Evolutionary conservation across 2,113 vertebrate genomes (phyloP).

Genomic region (Cynocephalus volans): DNA sequence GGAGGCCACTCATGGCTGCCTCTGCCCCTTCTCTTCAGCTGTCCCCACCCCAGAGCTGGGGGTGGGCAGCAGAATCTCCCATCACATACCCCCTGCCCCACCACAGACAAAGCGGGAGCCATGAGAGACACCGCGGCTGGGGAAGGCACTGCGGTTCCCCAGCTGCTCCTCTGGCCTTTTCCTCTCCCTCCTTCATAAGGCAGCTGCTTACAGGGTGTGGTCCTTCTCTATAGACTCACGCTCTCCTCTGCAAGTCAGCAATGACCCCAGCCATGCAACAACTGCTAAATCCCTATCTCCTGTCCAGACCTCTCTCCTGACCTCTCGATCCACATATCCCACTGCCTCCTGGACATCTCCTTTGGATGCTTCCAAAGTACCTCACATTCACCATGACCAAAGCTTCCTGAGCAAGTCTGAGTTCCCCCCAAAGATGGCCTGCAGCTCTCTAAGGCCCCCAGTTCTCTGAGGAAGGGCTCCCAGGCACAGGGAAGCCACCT

Average conservation of each 20-base stretch:
- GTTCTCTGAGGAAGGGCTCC: not conserved
- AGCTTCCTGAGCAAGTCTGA: not conserved
- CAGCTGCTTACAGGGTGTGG: not conserved
- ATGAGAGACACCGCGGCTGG: rapidly evolving
- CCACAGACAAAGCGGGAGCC: not conserved
- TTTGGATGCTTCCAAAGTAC: not conserved
- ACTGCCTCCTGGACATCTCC: not conserved
- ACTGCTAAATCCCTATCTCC: not conserved
- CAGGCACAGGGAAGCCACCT: not conserved
- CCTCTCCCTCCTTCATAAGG: not conserved
- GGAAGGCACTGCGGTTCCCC: not conserved
- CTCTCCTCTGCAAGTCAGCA: not conserved
- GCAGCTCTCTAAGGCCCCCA: not conserved
- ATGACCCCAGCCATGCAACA: not conserved
- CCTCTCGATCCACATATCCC: not conserved
- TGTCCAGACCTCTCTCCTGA: not conserved
- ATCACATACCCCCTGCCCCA: not conserved
- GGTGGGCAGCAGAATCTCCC: not conserved
- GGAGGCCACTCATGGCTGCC: not conserved
- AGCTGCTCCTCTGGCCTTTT: not conserved
- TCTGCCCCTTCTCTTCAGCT: not conserved
- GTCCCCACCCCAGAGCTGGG: not conserved
- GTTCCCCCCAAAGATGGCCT: not conserved
- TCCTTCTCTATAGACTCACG: too few relatives aligned
- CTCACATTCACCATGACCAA: not conserved